phyloP scores from a whole-genome alignment of 2,888 invertebrate species.

The Penaeus monodon region DNA sequence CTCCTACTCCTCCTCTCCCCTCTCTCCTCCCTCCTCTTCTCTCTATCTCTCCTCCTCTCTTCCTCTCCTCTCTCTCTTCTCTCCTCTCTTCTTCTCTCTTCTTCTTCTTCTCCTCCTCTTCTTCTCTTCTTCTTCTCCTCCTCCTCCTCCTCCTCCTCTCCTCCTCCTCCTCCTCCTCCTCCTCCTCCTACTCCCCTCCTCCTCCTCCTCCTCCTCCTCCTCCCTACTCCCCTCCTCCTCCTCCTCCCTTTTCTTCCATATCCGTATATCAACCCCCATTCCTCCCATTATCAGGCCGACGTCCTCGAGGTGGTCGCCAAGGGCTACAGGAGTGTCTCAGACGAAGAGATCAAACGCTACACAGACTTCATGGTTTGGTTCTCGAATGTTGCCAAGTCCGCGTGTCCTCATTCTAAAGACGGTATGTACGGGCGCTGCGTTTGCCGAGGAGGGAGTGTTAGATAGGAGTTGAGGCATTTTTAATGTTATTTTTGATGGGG shows the following conservation, averaged over 20 bases:
- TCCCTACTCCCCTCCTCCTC: neutral
- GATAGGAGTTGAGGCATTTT: no score
- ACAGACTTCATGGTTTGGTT: conserved; percentile 65
- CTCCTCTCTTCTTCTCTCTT: neutral
- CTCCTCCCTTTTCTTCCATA: neutral
- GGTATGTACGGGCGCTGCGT: conserved; percentile 19
- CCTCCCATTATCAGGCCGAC: conserved; percentile 45
- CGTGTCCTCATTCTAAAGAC: conserved; percentile 62
- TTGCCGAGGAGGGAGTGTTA: neutral
- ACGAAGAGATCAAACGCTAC: conserved; percentile 64
- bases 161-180: neutral
- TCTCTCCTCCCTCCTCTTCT: neutral
- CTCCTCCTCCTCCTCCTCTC: neutral
- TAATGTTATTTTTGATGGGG: no score
- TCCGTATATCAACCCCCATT: neutral
- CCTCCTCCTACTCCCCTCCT: neutral
- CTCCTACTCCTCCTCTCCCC: conserved; percentile 8
- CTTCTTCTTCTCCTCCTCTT: neutral
- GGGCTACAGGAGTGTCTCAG: conserved; percentile 55
- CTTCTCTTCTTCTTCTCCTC: no score
- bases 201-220: neutral
- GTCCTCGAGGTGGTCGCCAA: conserved; percentile 56
- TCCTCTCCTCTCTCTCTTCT: no score
- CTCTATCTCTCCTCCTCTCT: no score
- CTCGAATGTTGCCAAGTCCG: conserved; percentile 64